Evolutionary conservation across 2,888 invertebrate species (phyloP), one percentile per base, ranked within the genome.

Genomic region (Andricus quercusramuli): DNA sequence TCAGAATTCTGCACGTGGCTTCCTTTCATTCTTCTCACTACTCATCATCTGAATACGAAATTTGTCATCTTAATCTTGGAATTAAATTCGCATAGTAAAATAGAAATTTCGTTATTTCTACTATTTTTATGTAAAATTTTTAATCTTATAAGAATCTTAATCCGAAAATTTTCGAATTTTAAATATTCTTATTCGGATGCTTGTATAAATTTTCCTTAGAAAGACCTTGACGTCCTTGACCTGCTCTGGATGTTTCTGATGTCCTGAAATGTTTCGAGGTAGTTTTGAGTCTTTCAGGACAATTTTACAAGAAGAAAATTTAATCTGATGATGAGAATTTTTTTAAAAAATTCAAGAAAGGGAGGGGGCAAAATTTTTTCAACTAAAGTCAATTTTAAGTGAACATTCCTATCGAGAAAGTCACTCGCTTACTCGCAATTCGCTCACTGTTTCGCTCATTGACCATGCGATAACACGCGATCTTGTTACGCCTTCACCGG

Each of bases 381-480:
- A 65, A 25, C 13, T 17, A 66, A n/a, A 4, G 8, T 25, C 59
- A 47, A 80, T 59, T 77, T 80, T 74, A n/a, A 13, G 29, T 20
- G 79, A 79, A 84, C 88, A 91, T 91, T 90, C 90, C 86, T 86
- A 81, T 78, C 85, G 89, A 87, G 90, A 91, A 90, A 91, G 90
- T 89, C 84, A 85, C 83, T 81, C 82, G 29, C 51, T 70, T 41
- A n/a, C 37, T 70, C 51, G 70, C 56, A 76, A 78, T 79, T 81
- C 70, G 70, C 68, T 68, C 62, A 77, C 66, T 76, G 59, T 78
- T 62, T 78, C 64, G 79, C 81, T 81, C 76, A 82, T 80, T 80
- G 79, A 79, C 84, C 84, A 83, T 82, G 83, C 85, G 83, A 84
- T 79, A 79, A 83, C 83, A 83, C 81, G 83, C 85, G 82, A 83